These are phyloP conservation scores for Proteles cristata DNA, from an alignment of 2,113 vertebrate species.

Conservation along the genomic window DNA sequence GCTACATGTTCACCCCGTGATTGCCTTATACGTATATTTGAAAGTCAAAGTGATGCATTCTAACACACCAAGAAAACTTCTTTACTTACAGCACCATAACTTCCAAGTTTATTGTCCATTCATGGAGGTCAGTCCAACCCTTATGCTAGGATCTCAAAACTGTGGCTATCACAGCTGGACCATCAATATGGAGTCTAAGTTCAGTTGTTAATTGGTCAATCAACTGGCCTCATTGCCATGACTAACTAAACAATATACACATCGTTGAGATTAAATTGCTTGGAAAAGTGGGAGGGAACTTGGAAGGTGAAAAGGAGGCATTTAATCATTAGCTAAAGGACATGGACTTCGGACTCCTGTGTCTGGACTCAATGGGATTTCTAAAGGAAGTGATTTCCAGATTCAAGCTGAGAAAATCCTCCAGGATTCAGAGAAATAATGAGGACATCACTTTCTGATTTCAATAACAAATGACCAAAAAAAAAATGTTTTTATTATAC, in stretches of 20 bases:
- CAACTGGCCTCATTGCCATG: constrained; percentile 62
- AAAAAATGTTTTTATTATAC: not conserved
- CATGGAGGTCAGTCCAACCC: not conserved
- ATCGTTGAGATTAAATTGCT: constrained; percentile 69
- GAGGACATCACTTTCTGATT: constrained; percentile 12
- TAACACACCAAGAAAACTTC: not conserved
- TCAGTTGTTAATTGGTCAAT: constrained; percentile 48
- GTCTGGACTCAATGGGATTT: not conserved
- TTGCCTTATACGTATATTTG: constrained; percentile 13
- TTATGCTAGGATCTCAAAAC: not conserved
- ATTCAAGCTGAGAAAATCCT: not conserved
- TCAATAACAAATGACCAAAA: not conserved
- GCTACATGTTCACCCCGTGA: not conserved
- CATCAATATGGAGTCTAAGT: constrained; percentile 41
- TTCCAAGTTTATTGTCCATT: not conserved
- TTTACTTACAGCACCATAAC: not conserved
- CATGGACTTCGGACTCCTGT: not conserved
- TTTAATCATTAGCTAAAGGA: constrained; percentile 67
- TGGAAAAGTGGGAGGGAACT: constrained; percentile 44
- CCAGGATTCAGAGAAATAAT: not conserved
- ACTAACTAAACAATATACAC: constrained; percentile 67
- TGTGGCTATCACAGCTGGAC: not conserved
- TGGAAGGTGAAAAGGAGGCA: not conserved
- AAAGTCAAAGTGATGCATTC: constrained; percentile 5
- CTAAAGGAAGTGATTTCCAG: constrained; percentile 46